Base-by-base conservation (phyloP, 2,113 vertebrate species). In the Ceyx cyanopectus region DNA sequence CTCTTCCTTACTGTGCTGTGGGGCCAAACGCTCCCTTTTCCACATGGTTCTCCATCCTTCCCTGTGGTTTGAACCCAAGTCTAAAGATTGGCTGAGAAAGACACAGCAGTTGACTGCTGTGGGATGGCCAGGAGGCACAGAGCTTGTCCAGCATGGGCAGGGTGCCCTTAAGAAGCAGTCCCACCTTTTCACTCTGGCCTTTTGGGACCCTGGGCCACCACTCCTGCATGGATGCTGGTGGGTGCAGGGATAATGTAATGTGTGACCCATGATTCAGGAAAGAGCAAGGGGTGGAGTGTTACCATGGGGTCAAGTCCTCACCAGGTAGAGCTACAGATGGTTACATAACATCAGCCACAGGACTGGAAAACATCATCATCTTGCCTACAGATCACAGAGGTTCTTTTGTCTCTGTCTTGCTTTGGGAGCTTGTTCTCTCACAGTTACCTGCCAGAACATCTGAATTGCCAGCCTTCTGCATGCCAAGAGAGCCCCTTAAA, bases 141-240 rank as follows among this genome's bases (percentile, higher is more conserved):
- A 37, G 14, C 32, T 46, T 69, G 26, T 53, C 50, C 50, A 10
- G n/a, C 40, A 45, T 4, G 16, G 72, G 6, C 3, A 1, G 23
- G 12, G 51, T 41, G 51, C 29, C 43, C 51, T 9, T 50, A 43
- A 43, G 26, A 45, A 53, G 30, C 46, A 72, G 30, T 37, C 14
- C 13, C 15, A 37, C 30, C 18, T 30, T 26, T 34, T 24, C 11
- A 6, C 40, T 6, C 8, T 34, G 67, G 27, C 12, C 34, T n/a
- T 30, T 5, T 1, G 4, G n/a, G 48, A 32, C 26, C 10, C 1
- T 2, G 37, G 61, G 40, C 23, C 20, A 32, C 40, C 10, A 1
- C 50, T 69, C 34, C 50, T 19, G 37, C 30, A 23, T 1, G 7
- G 56, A 6, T 50, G 65, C 43, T 58, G 51, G 32, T 34, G 62